Evolutionary conservation across 2,113 vertebrate species (phyloP).

Genomic region (Alligator mississippiensis): DNA sequence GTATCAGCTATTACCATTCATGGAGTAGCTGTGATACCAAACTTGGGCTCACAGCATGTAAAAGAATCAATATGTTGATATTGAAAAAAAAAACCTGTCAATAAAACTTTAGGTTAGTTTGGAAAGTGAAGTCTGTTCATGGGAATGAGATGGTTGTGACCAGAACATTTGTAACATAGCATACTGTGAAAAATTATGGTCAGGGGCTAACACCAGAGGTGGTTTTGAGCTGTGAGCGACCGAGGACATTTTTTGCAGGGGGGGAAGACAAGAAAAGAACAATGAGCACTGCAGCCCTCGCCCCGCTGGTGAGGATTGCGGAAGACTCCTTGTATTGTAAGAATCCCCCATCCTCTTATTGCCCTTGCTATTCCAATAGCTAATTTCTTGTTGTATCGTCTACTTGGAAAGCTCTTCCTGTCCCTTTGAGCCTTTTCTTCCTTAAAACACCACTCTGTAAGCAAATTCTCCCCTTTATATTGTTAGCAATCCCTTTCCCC

Average conservation of each 20-base stretch:
- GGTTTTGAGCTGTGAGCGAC: too few relatives aligned
- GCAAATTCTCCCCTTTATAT: not conserved
- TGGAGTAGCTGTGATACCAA: not conserved
- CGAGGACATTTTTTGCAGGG: not conserved
- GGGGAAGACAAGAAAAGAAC: too few relatives aligned
- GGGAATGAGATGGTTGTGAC: not conserved
- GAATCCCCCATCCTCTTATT: too few relatives aligned
- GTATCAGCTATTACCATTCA: not conserved
- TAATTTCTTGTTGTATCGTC: not conserved
- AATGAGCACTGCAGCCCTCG: too few relatives aligned
- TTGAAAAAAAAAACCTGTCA: fast-evolving
- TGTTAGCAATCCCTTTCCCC: too few relatives aligned
- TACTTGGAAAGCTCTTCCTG: not conserved
- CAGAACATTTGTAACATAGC: not conserved
- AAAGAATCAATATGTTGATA: not conserved
- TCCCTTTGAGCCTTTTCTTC: not conserved
- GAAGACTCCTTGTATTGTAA: too few relatives aligned
- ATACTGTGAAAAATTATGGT: not conserved
- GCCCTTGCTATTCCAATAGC: not conserved
- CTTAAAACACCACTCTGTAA: fast-evolving
- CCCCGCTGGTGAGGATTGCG: too few relatives aligned
- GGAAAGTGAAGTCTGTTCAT: not conserved
- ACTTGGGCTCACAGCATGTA: fast-evolving
- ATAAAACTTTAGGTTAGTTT: not conserved
- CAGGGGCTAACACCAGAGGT: too few relatives aligned